Percentiles rank a stretch among this genome's conserved stretches.
These are phyloP conservation scores for Cochlearius cochlearius DNA, from an alignment of 2,113 vertebrate genomes.

Conservation along the genomic window DNA sequence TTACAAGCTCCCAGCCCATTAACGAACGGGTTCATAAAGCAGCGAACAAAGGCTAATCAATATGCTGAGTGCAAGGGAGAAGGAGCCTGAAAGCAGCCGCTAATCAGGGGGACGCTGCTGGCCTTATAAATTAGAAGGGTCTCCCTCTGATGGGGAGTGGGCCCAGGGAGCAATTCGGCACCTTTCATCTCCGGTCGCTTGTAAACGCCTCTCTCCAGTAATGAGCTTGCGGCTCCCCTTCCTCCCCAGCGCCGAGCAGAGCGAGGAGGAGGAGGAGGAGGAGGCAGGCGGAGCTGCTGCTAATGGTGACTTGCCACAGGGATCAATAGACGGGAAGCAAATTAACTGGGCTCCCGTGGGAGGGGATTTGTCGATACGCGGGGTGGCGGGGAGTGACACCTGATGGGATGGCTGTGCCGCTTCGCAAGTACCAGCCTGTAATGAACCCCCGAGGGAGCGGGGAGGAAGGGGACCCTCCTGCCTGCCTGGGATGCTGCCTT, in stretches of 20 bases:
- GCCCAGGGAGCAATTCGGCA: conserved; percentile 1
- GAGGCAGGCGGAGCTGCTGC: conserved; percentile 8
- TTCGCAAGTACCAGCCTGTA: conserved; percentile 29
- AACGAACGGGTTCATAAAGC: conserved; percentile 53
- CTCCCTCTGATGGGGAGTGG: not conserved
- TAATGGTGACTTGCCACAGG: conserved; percentile 56
- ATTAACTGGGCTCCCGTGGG: conserved; percentile 54
- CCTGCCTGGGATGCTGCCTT: not conserved
- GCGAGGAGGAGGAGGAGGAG: not conserved
- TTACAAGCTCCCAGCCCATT: conserved; percentile 61
- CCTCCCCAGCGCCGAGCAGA: not conserved
- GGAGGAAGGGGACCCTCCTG: conserved; percentile 9
- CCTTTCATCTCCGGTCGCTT: conserved; percentile 10
- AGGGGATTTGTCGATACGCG: conserved; percentile 39
- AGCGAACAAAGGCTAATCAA: conserved; percentile 55
- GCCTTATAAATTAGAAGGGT: not conserved
- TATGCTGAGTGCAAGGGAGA: conserved; percentile 36
- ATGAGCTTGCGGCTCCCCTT: not conserved
- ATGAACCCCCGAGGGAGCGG: conserved; percentile 41
- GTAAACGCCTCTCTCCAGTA: not conserved
- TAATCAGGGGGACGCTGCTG: not conserved
- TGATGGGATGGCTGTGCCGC: not conserved
- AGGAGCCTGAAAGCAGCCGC: conserved; percentile 18
- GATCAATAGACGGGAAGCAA: conserved; percentile 64
- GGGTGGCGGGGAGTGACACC: not conserved